Evolutionary conservation across 2,113 vertebrate genomes (phyloP), one percentile per base, ranked within the genome.

Genomic region (Meriones unguiculatus): DNA sequence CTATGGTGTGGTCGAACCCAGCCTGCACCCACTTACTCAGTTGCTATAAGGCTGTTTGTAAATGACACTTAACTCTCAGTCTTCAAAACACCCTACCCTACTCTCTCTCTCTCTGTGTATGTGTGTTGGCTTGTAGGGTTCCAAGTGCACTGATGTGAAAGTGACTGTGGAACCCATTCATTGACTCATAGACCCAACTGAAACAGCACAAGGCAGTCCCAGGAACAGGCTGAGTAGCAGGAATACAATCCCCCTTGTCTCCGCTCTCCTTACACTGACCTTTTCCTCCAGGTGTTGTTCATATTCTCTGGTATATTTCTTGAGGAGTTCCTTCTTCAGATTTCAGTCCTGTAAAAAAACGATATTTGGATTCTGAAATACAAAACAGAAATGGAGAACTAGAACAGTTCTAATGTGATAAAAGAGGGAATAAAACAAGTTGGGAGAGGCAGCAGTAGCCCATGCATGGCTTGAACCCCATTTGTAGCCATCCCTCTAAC

Each of bases 261-360:
- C 38, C 10, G 2, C 38, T 24, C 3, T 64, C 13, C 15, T 77
- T 11, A 30, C 2, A 65, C 13, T 64, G 13, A 84, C 13, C 2
- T 84, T 38, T 1, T 62, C 13, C 9, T 24, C 24, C 18, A 62
- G 5, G 7, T 62, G 3, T 1, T 15, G 9, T 41, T 28, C n/a
- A 30, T 41, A 64, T 5, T 84, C 38, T 22, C 2, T 41, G 3
- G 0, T 17, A 8, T 64, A 84, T 4, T 10, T 12, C 5, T 38
- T 6, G 12, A 22, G 1, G 10, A n/a, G 2, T 24, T 24, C 22
- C 4, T 0, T 59, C 54, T 81, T 59, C 5, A 59, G 20, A 2
- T n/a, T 20, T 81, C 78, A 25, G 9, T 18, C 2, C 20, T 81
- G 35, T 59, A 11, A 12, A 22, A 59, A 59, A 20, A n/a, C 7